A percentile compares a stretch with the other conserved stretches of the same genome.
Evolutionary conservation across 2,888 invertebrate species (phyloP).

Genomic region (Slavum lentiscoides): DNA sequence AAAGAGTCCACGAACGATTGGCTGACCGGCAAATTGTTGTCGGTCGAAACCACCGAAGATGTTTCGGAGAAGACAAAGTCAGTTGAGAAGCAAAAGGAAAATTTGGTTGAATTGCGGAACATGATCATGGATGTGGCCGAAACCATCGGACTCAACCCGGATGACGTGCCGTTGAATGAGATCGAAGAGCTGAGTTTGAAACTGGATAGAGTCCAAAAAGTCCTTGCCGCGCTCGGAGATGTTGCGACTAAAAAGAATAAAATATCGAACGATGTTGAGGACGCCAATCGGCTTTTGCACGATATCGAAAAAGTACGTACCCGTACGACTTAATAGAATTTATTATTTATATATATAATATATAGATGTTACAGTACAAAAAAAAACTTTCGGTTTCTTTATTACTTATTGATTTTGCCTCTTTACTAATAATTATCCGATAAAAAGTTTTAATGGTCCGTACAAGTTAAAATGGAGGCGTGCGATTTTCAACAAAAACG

Average conservation of each 20-base stretch:
- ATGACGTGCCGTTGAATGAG: slow-evolving; percentile 63
- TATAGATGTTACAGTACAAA: background rate
- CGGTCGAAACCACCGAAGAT: slow-evolving; percentile 43
- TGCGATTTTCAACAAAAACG: slow-evolving; percentile 42
- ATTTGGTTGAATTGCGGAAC: slow-evolving; percentile 71
- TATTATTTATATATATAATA: slow-evolving; percentile 16
- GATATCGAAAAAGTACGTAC: slow-evolving; percentile 43
- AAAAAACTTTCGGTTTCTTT: slow-evolving; percentile 10
- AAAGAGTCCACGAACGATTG: slow-evolving; percentile 27
- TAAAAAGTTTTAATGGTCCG: slow-evolving; percentile 50
- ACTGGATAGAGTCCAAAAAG: slow-evolving; percentile 75
- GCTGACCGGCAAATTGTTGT: slow-evolving; percentile 2
- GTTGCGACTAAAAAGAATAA: slow-evolving; percentile 57
- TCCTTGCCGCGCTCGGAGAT: slow-evolving; percentile 74
- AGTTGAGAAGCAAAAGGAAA: slow-evolving; percentile 65
- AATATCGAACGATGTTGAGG: slow-evolving; percentile 16
- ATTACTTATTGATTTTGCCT: slow-evolving; percentile 47
- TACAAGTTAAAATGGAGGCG: slow-evolving; percentile 33
- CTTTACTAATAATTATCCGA: slow-evolving; percentile 45
- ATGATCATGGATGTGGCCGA: slow-evolving; percentile 78
- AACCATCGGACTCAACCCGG: slow-evolving; percentile 72
- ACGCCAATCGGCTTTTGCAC: slow-evolving; percentile 28
- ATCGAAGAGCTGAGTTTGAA: slow-evolving; percentile 75
- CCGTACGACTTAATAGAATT: background rate
- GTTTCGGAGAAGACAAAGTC: slow-evolving; percentile 32